These are phyloP conservation scores for Morinoia aosen DNA, from an alignment of 2,888 invertebrate species.

Conservation along the genomic window DNA sequence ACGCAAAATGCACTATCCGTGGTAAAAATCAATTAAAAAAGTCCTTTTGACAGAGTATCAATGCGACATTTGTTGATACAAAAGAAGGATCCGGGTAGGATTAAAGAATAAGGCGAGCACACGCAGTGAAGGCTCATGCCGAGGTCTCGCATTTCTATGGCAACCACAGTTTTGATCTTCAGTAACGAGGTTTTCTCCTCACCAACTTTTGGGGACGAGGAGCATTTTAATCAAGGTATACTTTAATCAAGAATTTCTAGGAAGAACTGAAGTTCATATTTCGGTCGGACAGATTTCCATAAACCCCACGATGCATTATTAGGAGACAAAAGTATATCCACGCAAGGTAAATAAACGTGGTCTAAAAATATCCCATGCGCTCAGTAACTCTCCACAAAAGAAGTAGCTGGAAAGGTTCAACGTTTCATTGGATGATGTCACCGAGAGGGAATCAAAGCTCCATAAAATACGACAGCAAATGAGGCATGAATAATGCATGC, in stretches of 20 bases:
- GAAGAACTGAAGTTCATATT: neutral
- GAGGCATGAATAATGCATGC: slow-evolving; percentile 17
- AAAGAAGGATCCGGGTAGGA: too few relatives aligned
- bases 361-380: neutral
- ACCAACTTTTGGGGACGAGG: too few relatives aligned
- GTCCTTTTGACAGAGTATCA: too few relatives aligned
- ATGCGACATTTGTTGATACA: too few relatives aligned
- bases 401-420: neutral
- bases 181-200: too few relatives aligned
- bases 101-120: too few relatives aligned
- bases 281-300: neutral
- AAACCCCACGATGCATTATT: neutral
- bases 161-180: too few relatives aligned
- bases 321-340: neutral
- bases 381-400: neutral
- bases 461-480: slow-evolving; percentile 3
- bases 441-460: neutral
- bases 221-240: too few relatives aligned
- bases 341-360: neutral
- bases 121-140: too few relatives aligned
- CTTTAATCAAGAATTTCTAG: neutral
- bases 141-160: too few relatives aligned
- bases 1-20: too few relatives aligned
- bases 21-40: too few relatives aligned
- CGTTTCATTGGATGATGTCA: neutral